A percentile compares a stretch with the other conserved stretches of the same genome.
These are phyloP conservation scores for Hippotragus niger DNA, from an alignment of 2,113 vertebrate species.

Conservation along the genomic window DNA sequence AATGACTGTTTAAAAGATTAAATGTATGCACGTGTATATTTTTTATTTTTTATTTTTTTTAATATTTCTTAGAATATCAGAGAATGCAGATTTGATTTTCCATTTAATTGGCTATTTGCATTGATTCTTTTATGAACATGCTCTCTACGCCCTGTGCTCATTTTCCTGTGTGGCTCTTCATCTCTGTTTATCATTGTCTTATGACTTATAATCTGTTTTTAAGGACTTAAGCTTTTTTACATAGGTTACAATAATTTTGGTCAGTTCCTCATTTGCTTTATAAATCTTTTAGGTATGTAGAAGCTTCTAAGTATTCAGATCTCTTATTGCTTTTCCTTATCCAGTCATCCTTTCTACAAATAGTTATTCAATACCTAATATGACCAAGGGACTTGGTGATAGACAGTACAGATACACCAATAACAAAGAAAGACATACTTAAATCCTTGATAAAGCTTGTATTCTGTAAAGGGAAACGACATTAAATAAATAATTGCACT, in stretches of 20 bases:
- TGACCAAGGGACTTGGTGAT: not conserved
- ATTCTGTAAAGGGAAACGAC: not conserved
- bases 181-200: constrained; percentile 29
- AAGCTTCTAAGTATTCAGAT: not conserved
- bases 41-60: too few species aligned
- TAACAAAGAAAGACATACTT: not conserved
- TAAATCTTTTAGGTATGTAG: not conserved
- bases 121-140: constrained; percentile 35
- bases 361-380: not conserved
- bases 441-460: not conserved
- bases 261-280: constrained; percentile 17
- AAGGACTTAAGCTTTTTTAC: not conserved
- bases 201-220: not conserved
- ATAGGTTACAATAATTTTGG: constrained; percentile 10
- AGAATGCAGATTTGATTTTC: not conserved
- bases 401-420: not conserved
- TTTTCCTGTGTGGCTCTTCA: not conserved
- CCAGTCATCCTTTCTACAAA: not conserved
- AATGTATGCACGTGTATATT: not conserved
- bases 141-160: not conserved
- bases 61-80: constrained; percentile 21
- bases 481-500: not conserved
- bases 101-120: constrained; percentile 54
- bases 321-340: not conserved
- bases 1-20: constrained; percentile 52